Evolutionary conservation across 2,113 vertebrate genomes (phyloP).

Genomic region (Pholis gunnellus): DNA sequence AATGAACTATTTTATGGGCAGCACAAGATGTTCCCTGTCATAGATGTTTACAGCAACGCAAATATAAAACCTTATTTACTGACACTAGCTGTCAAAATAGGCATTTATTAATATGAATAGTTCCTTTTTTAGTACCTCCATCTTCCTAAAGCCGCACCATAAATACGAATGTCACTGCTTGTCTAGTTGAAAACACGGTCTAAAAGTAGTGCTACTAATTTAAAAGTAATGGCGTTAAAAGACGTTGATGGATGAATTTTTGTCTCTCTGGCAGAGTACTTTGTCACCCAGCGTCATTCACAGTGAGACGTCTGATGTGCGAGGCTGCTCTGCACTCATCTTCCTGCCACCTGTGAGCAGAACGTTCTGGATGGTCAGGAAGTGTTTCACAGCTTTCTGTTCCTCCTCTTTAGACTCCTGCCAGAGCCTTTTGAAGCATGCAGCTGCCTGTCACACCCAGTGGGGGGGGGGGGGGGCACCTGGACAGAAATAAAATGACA

Average conservation of each 20-base stretch:
- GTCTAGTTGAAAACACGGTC: constrained; percentile 11
- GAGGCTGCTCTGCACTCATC: constrained; percentile 23
- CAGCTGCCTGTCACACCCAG: constrained; percentile 69
- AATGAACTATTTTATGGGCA: neutral
- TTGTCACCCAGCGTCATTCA: neutral
- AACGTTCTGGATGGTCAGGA: constrained; percentile 32
- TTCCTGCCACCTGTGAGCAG: constrained; percentile 57
- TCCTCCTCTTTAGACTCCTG: constrained; percentile 66
- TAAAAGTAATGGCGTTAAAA: constrained; percentile 6
- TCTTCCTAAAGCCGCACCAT: neutral
- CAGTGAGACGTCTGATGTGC: constrained; percentile 12
- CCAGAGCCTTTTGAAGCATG: constrained; percentile 76
- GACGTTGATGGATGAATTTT: neutral
- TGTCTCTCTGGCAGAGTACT: neutral
- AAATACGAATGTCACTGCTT: constrained; percentile 15
- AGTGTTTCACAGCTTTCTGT: constrained; percentile 66
- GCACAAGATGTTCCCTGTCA: constrained; percentile 1
- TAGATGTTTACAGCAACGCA: constrained; percentile 19
- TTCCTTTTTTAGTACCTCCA: constrained; percentile 10
- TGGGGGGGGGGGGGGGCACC: constrained; percentile 30
- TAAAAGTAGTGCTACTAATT: constrained; percentile 4
- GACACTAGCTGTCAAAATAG: constrained; percentile 10
- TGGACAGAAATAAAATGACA: constrained; percentile 41
- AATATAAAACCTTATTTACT: constrained; percentile 30
- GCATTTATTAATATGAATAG: constrained; percentile 6